Evolutionary conservation across 2,113 vertebrate genomes (phyloP).

Genomic region (Atrichornis clamosus): DNA sequence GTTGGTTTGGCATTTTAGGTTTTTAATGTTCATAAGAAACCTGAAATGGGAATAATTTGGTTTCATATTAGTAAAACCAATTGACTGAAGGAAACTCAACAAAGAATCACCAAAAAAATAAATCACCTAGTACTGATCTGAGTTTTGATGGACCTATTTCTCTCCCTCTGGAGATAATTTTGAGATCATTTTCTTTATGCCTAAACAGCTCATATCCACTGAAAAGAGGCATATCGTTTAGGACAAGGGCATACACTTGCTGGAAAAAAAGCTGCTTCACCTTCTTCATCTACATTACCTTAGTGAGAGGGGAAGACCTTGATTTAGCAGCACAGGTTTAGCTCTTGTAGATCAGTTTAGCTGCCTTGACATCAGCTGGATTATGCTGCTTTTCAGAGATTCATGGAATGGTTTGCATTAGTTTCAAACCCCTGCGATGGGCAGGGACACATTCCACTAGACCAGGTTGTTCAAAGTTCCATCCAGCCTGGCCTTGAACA

Average conservation of each 20-base stretch:
- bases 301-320: background rate
- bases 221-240: background rate
- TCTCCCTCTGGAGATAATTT: background rate
- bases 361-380: background rate
- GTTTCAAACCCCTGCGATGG: background rate
- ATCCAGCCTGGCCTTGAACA: background rate
- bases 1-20: background rate
- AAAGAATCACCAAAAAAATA: background rate
- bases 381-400: background rate
- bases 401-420: background rate
- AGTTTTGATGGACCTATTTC: background rate
- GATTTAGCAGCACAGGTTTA: background rate
- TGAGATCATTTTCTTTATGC: background rate
- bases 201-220: background rate
- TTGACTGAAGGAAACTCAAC: background rate
- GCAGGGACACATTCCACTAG: background rate
- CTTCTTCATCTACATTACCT: background rate
- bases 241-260: background rate
- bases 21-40: background rate
- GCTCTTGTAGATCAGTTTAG: background rate
- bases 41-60: background rate
- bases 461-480: background rate
- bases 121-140: background rate
- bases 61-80: background rate
- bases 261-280: background rate